A percentile compares a stretch with the other conserved stretches of the same genome.
phyloP scores from a whole-genome alignment of 2,888 invertebrate species.

The Hetaerina titia region DNA sequence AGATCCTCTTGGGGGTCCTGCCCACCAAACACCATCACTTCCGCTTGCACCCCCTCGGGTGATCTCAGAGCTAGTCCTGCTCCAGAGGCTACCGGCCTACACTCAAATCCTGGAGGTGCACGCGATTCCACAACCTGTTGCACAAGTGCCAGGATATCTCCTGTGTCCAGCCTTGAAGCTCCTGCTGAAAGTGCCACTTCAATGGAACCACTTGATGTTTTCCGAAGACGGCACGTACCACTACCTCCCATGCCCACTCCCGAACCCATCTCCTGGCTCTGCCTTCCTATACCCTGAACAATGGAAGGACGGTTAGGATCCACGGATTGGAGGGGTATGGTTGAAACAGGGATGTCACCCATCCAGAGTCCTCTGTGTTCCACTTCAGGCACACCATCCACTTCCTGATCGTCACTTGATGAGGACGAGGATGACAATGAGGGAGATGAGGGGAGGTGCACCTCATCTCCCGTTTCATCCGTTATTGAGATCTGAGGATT shows the following conservation, averaged over 20 bases:
- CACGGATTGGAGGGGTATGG: conserved; percentile 77
- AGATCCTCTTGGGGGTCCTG: conserved; percentile 72
- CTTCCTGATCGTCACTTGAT: conserved; percentile 78
- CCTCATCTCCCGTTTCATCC: conserved; percentile 88
- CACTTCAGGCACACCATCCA: conserved; percentile 44
- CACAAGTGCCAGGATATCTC: conserved; percentile 83
- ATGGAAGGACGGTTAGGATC: conserved; percentile 88
- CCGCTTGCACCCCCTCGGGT: conserved; percentile 92
- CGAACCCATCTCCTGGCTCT: conserved; percentile 73
- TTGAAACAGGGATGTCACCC: conserved; percentile 53
- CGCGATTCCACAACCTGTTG: conserved; percentile 59
- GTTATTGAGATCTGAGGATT: conserved; percentile 95
- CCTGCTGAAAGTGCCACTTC: conserved; percentile 89
- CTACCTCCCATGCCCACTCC: background rate
- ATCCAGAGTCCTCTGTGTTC: conserved; percentile 50
- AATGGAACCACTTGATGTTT: conserved; percentile 78
- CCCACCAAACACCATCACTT: conserved; percentile 88
- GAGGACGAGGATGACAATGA: conserved; percentile 78
- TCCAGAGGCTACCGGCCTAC: conserved; percentile 73
- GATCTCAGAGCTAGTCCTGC: conserved; percentile 84
- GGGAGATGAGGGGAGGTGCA: conserved; percentile 47
- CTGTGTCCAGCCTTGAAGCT: conserved; percentile 88
- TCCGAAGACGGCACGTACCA: conserved; percentile 71
- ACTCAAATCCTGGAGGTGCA: conserved; percentile 63
- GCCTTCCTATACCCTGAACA: conserved; percentile 86